Percentiles rank a stretch among this genome's conserved stretches.
phyloP scores from a whole-genome alignment of 2,113 vertebrate genomes.

The Isurus oxyrinchus region DNA sequence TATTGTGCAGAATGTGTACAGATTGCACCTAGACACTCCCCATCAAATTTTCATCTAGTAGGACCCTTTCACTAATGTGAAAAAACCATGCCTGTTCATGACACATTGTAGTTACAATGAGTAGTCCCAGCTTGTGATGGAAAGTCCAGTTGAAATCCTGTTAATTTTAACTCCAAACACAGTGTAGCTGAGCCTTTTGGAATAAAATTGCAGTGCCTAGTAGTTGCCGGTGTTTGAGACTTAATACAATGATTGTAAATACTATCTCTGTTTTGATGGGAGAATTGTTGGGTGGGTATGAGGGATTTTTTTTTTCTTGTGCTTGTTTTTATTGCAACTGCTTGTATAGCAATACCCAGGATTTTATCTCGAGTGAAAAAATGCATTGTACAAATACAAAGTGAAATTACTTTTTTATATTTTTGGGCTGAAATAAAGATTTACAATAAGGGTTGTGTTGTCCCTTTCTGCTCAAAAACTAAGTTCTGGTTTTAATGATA shows the following conservation, averaged over 20 bases:
- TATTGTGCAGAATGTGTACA: neutral
- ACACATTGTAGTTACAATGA: neutral
- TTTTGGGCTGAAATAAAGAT: conserved; percentile 35
- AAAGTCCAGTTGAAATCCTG: neutral
- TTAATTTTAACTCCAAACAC: neutral
- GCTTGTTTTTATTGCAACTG: conserved; percentile 17
- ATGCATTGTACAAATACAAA: conserved; percentile 33
- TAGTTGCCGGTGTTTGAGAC: neutral
- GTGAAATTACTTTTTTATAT: conserved; percentile 23
- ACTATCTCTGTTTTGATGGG: neutral
- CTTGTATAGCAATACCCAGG: neutral
- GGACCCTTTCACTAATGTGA: neutral
- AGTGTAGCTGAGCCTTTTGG: neutral
- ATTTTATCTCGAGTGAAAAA: neutral
- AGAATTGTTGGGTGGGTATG: neutral
- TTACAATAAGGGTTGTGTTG: neutral
- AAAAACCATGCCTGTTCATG: neutral
- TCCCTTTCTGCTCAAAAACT: neutral
- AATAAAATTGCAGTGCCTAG: neutral
- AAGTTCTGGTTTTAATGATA: neutral
- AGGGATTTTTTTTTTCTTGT: neutral
- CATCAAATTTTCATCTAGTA: neutral
- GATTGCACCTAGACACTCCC: neutral
- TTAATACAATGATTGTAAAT: neutral
- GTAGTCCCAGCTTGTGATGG: neutral